These are phyloP conservation scores for Quadroppia sp. DNA, from an alignment of 2,888 invertebrate species.

Conservation along the genomic window DNA sequence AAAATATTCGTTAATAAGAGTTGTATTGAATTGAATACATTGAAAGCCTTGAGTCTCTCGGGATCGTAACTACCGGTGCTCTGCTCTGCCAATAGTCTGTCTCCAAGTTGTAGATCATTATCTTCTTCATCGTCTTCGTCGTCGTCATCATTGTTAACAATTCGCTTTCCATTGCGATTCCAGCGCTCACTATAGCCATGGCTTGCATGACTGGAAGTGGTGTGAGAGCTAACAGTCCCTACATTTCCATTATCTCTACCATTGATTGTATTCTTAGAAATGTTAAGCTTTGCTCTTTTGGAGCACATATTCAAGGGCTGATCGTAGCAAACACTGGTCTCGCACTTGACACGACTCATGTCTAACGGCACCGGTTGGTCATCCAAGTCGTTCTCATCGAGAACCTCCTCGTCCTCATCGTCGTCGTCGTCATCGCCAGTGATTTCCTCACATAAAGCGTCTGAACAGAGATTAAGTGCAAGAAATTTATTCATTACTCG, in stretches of 20 bases:
- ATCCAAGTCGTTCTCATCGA: constrained; percentile 19
- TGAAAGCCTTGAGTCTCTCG: constrained; percentile 90
- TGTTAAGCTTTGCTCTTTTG: constrained; percentile 4
- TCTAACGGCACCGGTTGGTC: constrained; percentile 19
- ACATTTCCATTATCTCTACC: constrained; percentile 8
- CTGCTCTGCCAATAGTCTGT: constrained; percentile 58
- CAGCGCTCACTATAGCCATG: neutral
- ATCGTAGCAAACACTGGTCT: neutral
- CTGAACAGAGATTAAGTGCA: constrained; percentile 4
- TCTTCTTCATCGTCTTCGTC: constrained; percentile 48
- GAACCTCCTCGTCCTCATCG: constrained; percentile 39
- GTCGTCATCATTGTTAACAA: constrained; percentile 40
- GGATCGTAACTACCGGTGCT: constrained; percentile 77
- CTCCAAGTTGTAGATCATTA: constrained; percentile 76
- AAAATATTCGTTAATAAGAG: constrained; percentile 16
- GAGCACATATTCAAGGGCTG: constrained; percentile 21
- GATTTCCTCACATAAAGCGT: constrained; percentile 27
- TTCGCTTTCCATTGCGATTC: constrained; percentile 40
- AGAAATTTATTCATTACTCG: constrained; percentile 13
- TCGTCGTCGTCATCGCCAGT: constrained; percentile 40
- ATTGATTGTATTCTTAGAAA: neutral
- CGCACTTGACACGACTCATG: constrained; percentile 34
- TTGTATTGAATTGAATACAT: constrained; percentile 60
- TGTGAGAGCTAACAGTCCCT: neutral
- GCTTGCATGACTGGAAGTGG: neutral